A percentile compares a stretch with the other conserved stretches of the same genome.
Evolutionary conservation across 2,888 invertebrate species (phyloP).

Genomic region (Aelia acuminata): DNA sequence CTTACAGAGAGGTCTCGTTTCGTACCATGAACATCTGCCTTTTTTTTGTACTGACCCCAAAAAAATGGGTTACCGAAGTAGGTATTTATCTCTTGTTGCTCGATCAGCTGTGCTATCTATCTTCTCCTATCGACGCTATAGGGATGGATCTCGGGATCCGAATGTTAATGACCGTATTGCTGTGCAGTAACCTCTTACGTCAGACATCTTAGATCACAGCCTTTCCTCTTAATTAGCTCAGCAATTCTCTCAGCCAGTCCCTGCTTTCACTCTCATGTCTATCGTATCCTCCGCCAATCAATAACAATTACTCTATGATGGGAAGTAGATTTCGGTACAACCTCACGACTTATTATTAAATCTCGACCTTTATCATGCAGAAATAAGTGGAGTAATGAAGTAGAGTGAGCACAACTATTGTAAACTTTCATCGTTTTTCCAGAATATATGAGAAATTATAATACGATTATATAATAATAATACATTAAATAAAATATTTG

Average conservation of each 20-base stretch:
- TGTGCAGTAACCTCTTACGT: constrained; percentile 1
- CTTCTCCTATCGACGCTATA: not conserved
- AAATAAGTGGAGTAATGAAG: too few relatives aligned
- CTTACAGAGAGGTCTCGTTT: too few relatives aligned
- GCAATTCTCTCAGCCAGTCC: not conserved
- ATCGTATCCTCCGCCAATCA: not conserved
- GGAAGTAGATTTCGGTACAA: too few relatives aligned
- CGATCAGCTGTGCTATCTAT: not conserved
- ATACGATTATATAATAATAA: too few relatives aligned
- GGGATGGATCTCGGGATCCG: not conserved
- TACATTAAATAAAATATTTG: too few relatives aligned
- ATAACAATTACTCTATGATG: not conserved
- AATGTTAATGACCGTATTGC: not conserved
- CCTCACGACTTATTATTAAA: too few relatives aligned
- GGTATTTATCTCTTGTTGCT: not conserved
- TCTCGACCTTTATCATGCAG: too few relatives aligned
- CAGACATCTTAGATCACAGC: not conserved
- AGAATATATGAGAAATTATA: too few relatives aligned
- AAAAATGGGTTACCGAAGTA: not conserved
- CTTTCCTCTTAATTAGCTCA: not conserved
- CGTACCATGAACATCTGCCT: too few relatives aligned
- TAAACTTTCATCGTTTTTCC: too few relatives aligned
- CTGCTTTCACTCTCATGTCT: not conserved
- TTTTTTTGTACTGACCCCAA: too few relatives aligned
- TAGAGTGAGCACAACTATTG: too few relatives aligned